Evolutionary conservation across 2,797 vertebrate species (phyloP).

Genomic region (Ceryle rudis): DNA sequence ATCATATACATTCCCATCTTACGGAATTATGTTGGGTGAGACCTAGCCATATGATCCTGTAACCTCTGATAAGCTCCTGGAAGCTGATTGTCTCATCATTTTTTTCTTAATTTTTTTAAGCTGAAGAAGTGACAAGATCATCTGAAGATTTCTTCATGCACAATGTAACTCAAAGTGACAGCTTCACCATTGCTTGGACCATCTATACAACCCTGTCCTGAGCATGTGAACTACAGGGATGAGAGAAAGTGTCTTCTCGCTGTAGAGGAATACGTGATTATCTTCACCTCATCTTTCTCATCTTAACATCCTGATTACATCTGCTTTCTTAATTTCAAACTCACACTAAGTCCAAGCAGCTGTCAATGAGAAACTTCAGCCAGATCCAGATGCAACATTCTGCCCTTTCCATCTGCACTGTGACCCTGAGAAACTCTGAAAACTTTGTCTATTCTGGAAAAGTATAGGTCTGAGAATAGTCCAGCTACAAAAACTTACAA

Average conservation of each 20-base stretch:
- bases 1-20: not conserved
- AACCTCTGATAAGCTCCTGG: not conserved
- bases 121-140: not conserved
- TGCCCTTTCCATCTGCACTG: not conserved
- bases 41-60: fast-evolving
- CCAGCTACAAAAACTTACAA: not conserved
- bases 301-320: not conserved
- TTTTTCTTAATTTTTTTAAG: not conserved
- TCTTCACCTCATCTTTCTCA: not conserved
- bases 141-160: not conserved
- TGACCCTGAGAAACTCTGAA: not conserved
- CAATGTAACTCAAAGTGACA: not conserved
- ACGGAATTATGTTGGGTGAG: not conserved
- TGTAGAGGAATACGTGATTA: not conserved
- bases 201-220: not conserved
- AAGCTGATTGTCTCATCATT: not conserved
- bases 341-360: not conserved
- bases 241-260: not conserved
- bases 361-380: not conserved
- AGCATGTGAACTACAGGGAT: not conserved
- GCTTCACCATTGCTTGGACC: not conserved
- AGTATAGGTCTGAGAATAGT: not conserved
- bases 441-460: not conserved
- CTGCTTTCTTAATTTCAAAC: not conserved
- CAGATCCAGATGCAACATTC: not conserved